These are phyloP conservation scores for Daboia siamensis DNA, from an alignment of 2,113 vertebrate species.

Conservation along the genomic window DNA sequence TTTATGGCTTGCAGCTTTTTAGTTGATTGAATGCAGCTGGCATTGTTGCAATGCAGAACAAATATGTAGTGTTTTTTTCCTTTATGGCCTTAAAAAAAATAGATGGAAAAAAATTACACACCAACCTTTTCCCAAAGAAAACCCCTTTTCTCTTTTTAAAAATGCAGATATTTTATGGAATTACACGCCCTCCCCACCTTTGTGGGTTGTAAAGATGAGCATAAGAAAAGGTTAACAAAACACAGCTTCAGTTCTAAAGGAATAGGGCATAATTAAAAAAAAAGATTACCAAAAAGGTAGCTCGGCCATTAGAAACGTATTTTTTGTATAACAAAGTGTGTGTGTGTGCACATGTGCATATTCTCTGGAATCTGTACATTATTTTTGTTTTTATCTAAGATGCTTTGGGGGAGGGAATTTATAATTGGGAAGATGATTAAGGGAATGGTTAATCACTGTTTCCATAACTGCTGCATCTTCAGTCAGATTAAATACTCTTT, in stretches of 20 bases:
- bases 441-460: neutral
- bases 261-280: constrained; percentile 50
- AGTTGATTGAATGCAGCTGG: constrained; percentile 87
- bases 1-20: constrained; percentile 86
- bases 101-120: constrained; percentile 74
- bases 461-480: neutral
- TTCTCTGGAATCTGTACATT: neutral
- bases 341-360: neutral
- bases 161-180: constrained; percentile 77
- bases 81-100: constrained; percentile 73
- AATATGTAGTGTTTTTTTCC: constrained; percentile 77
- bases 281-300: constrained; percentile 73
- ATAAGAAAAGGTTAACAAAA: constrained; percentile 65
- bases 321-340: neutral
- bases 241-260: constrained; percentile 57
- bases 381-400: neutral
- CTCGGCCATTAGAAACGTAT: neutral
- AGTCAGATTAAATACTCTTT: neutral
- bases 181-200: constrained; percentile 62
- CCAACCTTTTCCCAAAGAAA: constrained; percentile 76
- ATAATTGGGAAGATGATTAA: neutral
- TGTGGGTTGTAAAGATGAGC: constrained; percentile 63
- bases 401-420: neutral
- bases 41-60: constrained; percentile 84
- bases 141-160: constrained; percentile 43